Percentiles rank a stretch among this genome's conserved stretches.
phyloP scores from a whole-genome alignment of 2,797 vertebrate genomes.

The Anomalospiza imberbis region DNA sequence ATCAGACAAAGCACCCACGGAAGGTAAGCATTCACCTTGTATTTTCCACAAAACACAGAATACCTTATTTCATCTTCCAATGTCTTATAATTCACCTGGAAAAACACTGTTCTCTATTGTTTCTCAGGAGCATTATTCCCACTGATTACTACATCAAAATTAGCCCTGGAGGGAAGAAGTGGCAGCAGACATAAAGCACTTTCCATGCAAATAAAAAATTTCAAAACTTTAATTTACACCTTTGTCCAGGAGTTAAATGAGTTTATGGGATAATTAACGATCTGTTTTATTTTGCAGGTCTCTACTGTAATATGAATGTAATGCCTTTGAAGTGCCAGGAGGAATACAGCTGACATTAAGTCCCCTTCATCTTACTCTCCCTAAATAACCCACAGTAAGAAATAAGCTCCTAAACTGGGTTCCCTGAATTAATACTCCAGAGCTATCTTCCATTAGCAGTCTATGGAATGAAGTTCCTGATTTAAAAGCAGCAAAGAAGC shows the following conservation, averaged over 20 bases:
- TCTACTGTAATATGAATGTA: neutral
- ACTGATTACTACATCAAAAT: neutral
- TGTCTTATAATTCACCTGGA: neutral
- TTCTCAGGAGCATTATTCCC: neutral
- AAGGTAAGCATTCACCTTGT: neutral
- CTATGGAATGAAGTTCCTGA: neutral
- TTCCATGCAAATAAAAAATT: neutral
- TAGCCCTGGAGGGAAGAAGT: neutral
- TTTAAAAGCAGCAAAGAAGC: neutral
- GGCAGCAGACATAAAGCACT: neutral
- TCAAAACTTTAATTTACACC: neutral
- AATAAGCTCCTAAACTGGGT: neutral
- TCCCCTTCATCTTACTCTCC: neutral
- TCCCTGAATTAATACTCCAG: neutral
- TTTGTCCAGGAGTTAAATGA: neutral
- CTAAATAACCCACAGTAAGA: neutral
- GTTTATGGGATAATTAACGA: neutral
- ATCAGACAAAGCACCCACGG: accelerated
- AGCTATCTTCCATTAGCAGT: neutral
- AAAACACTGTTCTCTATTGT: neutral
- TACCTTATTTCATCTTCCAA: neutral
- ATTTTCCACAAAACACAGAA: neutral
- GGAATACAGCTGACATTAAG: neutral
- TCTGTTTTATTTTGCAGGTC: neutral
- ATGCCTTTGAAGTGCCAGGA: neutral